Conservation (phyloP, 2,888 invertebrate genomes). For the Eristalis arbustorum region DNA sequence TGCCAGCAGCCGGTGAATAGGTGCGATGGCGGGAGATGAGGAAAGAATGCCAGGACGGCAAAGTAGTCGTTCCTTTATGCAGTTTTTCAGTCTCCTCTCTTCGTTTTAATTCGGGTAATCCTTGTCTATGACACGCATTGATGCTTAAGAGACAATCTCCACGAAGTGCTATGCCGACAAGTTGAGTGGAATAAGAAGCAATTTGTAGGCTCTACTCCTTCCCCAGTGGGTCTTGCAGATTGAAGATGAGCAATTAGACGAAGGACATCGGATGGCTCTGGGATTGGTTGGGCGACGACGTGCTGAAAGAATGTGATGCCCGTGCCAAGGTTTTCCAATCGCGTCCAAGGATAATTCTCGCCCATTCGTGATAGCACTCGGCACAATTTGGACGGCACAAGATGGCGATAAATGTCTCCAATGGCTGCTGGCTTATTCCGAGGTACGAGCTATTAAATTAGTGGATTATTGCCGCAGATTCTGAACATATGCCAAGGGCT, state of each 20-base stretch:
- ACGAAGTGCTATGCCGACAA: neutral
- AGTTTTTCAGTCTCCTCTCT: slow-evolving; percentile 23
- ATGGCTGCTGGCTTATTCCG: neutral
- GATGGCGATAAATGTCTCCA: neutral
- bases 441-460: neutral
- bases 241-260: neutral
- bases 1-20: neutral
- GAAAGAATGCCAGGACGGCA: neutral
- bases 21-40: slow-evolving; percentile 17
- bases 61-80: slow-evolving; percentile 2
- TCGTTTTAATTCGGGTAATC: slow-evolving; percentile 38
- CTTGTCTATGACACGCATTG: slow-evolving; percentile 33
- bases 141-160: slow-evolving; percentile 14
- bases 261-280: neutral
- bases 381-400: neutral
- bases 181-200: slow-evolving; percentile 45
- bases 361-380: neutral
- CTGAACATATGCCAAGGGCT: neutral
- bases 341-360: neutral
- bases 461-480: neutral
- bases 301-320: neutral
- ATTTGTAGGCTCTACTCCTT: slow-evolving; percentile 31
- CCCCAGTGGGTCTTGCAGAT: neutral
- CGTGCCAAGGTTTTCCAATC: neutral
- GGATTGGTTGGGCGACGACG: neutral